Evolutionary conservation across 2,797 vertebrate species (phyloP).

Genomic region (Silurus lanzhouensis): DNA sequence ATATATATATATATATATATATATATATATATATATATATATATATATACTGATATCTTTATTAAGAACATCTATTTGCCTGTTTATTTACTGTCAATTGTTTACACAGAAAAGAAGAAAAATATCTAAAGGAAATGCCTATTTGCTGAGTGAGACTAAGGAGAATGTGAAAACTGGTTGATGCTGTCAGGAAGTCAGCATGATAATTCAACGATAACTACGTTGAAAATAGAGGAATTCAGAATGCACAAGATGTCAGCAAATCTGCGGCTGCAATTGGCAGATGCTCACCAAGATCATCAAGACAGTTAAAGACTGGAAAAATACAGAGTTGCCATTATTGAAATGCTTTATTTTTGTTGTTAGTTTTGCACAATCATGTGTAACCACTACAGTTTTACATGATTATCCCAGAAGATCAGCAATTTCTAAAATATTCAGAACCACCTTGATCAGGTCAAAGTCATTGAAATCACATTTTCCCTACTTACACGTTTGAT

Average conservation of each 20-base stretch:
- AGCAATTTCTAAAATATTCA: background rate
- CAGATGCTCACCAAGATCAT: background rate
- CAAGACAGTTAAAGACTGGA: background rate
- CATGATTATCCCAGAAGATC: background rate
- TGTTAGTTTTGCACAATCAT: background rate
- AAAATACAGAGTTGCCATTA: background rate
- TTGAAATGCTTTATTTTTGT: background rate
- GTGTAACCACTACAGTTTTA: background rate
- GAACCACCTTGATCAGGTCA: background rate
- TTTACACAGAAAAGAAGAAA: background rate
- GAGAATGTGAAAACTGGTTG: background rate
- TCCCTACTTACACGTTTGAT: background rate
- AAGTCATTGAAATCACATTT: background rate
- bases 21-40: background rate
- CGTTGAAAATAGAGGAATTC: background rate
- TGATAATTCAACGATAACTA: background rate
- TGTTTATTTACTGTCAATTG: too few relatives aligned
- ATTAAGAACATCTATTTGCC: background rate
- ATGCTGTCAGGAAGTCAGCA: background rate
- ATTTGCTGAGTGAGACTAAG: background rate
- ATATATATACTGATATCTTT: background rate
- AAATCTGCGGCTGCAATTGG: background rate
- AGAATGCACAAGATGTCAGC: background rate
- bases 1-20: too few relatives aligned
- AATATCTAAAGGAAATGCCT: background rate